phyloP scores from a whole-genome alignment of 2,113 vertebrate species.

The Bufo bufo region DNA sequence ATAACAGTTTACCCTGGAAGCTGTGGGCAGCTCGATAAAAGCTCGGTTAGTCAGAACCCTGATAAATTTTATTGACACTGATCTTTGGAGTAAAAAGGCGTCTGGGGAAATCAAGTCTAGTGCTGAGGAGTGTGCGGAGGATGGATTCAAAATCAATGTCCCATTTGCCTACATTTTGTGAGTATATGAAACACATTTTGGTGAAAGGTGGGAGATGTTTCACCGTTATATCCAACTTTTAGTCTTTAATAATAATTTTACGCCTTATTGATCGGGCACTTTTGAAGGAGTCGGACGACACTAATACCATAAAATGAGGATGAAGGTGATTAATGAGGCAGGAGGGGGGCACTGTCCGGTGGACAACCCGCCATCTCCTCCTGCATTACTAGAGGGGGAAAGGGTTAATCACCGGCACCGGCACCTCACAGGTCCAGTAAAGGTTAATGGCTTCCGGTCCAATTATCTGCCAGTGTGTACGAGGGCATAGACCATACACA shows the following conservation, averaged over 20 bases:
- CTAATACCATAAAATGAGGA: slow-evolving; percentile 71
- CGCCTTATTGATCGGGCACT: slow-evolving; percentile 70
- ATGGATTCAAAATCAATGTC: slow-evolving; percentile 85
- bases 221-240: slow-evolving; percentile 68
- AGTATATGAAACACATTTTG: slow-evolving; percentile 74
- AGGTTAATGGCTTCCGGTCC: not conserved
- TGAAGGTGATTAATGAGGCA: slow-evolving; percentile 52
- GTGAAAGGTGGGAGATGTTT: slow-evolving; percentile 68
- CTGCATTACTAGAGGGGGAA: not conserved
- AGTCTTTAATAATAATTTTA: slow-evolving; percentile 73
- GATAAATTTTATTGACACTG: slow-evolving; percentile 84
- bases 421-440: not conserved
- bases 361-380: not conserved
- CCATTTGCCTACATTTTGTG: slow-evolving; percentile 72
- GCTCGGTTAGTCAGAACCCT: slow-evolving; percentile 77
- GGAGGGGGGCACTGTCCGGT: not conserved
- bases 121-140: slow-evolving; percentile 67
- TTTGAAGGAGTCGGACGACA: slow-evolving; percentile 64
- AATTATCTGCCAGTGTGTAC: not conserved
- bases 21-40: slow-evolving; percentile 76
- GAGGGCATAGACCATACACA: not conserved
- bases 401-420: not conserved
- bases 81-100: slow-evolving; percentile 79
- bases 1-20: slow-evolving; percentile 71
- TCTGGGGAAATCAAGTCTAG: slow-evolving; percentile 82